phyloP scores from a whole-genome alignment of 2,113 vertebrate genomes.

The Periophthalmus modestus region DNA sequence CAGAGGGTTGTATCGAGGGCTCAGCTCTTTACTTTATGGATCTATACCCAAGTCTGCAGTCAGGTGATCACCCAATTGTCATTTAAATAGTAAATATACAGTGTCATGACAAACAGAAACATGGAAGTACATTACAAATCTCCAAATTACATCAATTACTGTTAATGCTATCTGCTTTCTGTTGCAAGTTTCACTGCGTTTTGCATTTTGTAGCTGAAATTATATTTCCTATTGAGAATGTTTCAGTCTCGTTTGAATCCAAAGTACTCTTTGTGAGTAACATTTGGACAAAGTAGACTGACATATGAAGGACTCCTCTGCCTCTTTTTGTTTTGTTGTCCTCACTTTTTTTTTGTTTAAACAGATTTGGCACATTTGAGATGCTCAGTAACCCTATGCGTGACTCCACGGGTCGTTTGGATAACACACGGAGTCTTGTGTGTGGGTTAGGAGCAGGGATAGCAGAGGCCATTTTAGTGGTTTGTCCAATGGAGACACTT shows the following conservation, averaged over 20 bases:
- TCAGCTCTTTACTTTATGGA: slow-evolving; percentile 81
- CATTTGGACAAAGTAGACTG: no score
- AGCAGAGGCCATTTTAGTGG: slow-evolving; percentile 78
- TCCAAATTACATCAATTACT: not conserved
- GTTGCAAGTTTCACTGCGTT: not conserved
- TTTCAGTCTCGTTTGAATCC: not conserved
- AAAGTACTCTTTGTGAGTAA: not conserved
- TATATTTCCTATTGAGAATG: no score
- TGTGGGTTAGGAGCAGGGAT: slow-evolving; percentile 79
- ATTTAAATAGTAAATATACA: not conserved
- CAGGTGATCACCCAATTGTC: slow-evolving; percentile 60
- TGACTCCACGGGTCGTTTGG: slow-evolving; percentile 74
- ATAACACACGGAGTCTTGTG: slow-evolving; percentile 77
- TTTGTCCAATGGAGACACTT: slow-evolving; percentile 83
- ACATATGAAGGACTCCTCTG: no score
- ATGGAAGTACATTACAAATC: not conserved
- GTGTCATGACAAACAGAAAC: not conserved
- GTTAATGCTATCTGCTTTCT: not conserved
- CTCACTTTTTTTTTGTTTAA: not conserved
- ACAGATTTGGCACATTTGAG: slow-evolving; percentile 82
- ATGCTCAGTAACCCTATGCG: slow-evolving; percentile 79
- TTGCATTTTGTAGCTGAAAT: not conserved
- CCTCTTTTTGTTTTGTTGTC: not conserved
- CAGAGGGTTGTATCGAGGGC: slow-evolving; percentile 78
- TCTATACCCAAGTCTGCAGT: slow-evolving; percentile 83